These are phyloP conservation scores for Danaus chrysippus DNA, from an alignment of 2,888 invertebrate genomes.

Conservation along the genomic window DNA sequence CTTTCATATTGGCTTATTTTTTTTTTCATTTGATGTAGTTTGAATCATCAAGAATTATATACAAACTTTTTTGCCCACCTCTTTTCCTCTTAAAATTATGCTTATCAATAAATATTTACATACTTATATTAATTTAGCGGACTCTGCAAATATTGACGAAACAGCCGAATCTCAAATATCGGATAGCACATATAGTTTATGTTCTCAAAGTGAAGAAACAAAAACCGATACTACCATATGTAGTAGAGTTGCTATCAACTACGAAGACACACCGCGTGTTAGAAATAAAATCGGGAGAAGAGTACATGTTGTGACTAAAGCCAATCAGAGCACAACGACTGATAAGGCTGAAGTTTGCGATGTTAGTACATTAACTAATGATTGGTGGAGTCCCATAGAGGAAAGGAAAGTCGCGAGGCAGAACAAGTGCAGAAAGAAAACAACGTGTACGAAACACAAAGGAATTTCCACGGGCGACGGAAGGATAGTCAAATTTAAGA, in stretches of 20 bases:
- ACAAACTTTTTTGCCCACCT: too few species aligned
- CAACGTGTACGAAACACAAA: constrained; percentile 27
- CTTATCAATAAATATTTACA: too few species aligned
- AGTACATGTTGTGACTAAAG: constrained; percentile 37
- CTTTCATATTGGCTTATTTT: too few species aligned
- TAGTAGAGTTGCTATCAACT: constrained; percentile 40
- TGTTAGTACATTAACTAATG: constrained; percentile 48
- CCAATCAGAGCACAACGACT: constrained; percentile 45
- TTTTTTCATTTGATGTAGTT: too few species aligned
- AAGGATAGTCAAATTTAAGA: constrained; percentile 49
- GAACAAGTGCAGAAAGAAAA: constrained; percentile 24
- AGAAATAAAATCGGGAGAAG: constrained; percentile 30
- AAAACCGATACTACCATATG: constrained; percentile 45
- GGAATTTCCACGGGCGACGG: constrained; percentile 38
- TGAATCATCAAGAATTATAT: too few species aligned
- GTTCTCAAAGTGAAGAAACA: constrained; percentile 26
- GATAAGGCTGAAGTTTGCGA: constrained; percentile 40
- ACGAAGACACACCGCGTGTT: constrained; percentile 26
- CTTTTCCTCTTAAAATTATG: too few species aligned
- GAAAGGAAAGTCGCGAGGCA: constrained; percentile 43
- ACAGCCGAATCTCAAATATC: constrained; percentile 4
- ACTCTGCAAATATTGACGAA: constrained; percentile 8
- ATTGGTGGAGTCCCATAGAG: constrained; percentile 62
- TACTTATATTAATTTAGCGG: background rate
- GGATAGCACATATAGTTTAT: constrained; percentile 13